Percentiles rank a stretch among this genome's conserved stretches.
Conservation (phyloP, 1,140 invertebrate species). For the Geopemphigus sp. region DNA sequence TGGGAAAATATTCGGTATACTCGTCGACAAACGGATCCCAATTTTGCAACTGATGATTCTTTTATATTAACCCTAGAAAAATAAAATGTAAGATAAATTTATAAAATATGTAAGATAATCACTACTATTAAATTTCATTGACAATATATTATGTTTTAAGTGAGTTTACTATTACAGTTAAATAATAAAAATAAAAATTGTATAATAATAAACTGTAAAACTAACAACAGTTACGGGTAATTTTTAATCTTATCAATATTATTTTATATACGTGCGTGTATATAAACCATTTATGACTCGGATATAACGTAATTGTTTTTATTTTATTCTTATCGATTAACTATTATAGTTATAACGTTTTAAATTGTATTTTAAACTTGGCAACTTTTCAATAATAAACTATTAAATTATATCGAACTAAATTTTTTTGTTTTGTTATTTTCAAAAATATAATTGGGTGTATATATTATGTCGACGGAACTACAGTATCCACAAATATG, state of each 20-base stretch:
- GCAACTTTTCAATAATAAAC: no score
- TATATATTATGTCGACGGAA: no score
- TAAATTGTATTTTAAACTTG: no score
- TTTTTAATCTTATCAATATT: neutral
- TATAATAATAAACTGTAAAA: neutral
- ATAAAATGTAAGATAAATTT: constrained; percentile 6
- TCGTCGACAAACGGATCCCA: constrained; percentile 95
- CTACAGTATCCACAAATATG: no score
- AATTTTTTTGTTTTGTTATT: no score
- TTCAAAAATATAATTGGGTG: no score
- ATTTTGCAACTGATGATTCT: constrained; percentile 95
- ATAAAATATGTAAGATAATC: constrained; percentile 42
- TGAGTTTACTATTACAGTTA: neutral
- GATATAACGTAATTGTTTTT: neutral
- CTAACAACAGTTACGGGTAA: neutral
- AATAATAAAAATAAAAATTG: neutral
- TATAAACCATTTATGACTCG: no score
- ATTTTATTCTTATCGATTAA: no score
- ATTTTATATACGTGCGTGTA: no score
- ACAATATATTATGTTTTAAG: neutral
- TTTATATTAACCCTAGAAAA: constrained; percentile 92
- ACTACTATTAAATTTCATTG: neutral
- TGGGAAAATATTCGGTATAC: constrained; percentile 99
- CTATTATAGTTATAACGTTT: no score
- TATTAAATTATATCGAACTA: no score